Percentiles rank a stretch among this genome's conserved stretches.
phyloP scores from a whole-genome alignment of 2,888 invertebrate species.

The Meiosimyza platycephala region DNA sequence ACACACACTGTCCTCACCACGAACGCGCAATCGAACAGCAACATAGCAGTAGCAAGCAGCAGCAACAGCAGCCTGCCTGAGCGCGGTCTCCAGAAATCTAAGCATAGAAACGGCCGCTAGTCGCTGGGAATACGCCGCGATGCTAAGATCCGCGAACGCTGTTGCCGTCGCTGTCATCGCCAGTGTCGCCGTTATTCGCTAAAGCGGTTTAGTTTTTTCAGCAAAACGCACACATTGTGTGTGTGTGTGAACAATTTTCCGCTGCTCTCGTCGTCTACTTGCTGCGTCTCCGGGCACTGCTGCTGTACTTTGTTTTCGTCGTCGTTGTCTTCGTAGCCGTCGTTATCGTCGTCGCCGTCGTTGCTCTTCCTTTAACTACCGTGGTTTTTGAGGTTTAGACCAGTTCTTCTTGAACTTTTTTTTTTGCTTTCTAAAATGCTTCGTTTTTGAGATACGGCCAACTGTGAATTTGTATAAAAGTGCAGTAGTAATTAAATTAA shows the following conservation, averaged over 20 bases:
- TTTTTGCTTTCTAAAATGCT: not conserved
- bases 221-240: too few relatives aligned
- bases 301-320: slow-evolving; percentile 2
- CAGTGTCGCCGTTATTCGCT: slow-evolving; percentile 28
- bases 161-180: slow-evolving; percentile 41
- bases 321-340: slow-evolving; percentile 20
- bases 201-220: not conserved
- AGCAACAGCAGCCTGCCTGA: not conserved
- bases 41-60: slow-evolving; percentile 3
- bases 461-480: not conserved
- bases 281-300: slow-evolving; percentile 12
- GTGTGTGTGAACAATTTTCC: slow-evolving; percentile 17
- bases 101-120: slow-evolving; percentile 56
- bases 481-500: not conserved
- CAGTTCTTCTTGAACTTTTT: not conserved
- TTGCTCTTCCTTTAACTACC: slow-evolving; percentile 30
- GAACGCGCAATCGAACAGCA: not conserved
- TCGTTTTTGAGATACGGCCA: not conserved
- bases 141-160: slow-evolving; percentile 63
- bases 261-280: not conserved
- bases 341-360: slow-evolving; percentile 27
- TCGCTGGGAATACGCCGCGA: slow-evolving; percentile 66
- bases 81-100: slow-evolving; percentile 59
- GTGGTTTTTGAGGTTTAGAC: slow-evolving; percentile 19
- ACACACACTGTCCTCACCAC: too few relatives aligned